phyloP scores from a whole-genome alignment of 2,113 vertebrate species.

The Cynocephalus volans region DNA sequence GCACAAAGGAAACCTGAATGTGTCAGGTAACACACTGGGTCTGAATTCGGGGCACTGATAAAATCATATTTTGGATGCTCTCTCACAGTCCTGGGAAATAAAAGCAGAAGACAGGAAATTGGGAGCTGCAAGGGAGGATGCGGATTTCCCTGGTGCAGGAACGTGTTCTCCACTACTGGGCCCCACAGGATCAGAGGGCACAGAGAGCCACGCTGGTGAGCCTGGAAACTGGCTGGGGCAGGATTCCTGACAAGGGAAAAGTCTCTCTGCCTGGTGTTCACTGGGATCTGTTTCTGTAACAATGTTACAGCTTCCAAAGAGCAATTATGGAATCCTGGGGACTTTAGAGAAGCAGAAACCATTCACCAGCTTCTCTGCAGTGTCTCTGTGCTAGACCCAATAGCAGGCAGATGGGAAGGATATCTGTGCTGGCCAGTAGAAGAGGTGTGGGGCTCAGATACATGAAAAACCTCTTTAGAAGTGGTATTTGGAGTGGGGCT shows the following conservation, averaged over 20 bases:
- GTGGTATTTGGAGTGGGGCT: not conserved
- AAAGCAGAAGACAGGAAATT: not conserved
- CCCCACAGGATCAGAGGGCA: not conserved
- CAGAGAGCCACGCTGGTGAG: not conserved
- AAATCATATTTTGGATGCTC: not conserved
- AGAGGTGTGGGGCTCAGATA: not conserved
- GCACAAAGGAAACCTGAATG: not conserved
- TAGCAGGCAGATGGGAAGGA: not conserved
- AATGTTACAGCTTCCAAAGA: conserved; percentile 14
- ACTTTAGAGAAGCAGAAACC: conserved; percentile 16
- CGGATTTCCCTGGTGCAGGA: not conserved
- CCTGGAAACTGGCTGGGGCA: not conserved
- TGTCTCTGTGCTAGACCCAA: not conserved
- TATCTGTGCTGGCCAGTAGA: not conserved
- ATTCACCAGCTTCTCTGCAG: not conserved
- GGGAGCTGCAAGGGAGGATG: not conserved
- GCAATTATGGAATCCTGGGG: not conserved
- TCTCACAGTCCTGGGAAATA: not conserved
- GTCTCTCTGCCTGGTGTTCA: not conserved
- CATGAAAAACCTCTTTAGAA: not conserved
- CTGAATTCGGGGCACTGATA: not conserved
- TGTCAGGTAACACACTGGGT: not conserved
- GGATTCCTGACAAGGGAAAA: not conserved
- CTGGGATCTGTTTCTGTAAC: conserved; percentile 11
- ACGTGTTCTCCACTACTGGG: not conserved